Conservation (phyloP, 2,888 invertebrate genomes). For the Coelinius sp. region DNA sequence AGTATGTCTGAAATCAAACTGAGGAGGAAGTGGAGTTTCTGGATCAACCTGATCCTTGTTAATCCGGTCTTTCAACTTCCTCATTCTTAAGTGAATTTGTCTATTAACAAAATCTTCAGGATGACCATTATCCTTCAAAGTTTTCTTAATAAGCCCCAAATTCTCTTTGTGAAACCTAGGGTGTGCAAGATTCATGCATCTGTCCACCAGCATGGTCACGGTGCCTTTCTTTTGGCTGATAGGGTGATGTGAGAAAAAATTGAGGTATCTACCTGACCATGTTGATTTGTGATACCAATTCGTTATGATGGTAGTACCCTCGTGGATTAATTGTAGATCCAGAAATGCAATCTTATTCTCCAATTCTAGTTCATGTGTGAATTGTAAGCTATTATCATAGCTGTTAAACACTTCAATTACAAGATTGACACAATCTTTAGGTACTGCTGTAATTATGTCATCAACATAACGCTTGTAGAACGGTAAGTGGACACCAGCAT, state of each 20-base stretch:
- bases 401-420: conserved; percentile 23
- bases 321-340: neutral
- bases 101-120: neutral
- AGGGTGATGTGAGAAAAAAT: conserved; percentile 30
- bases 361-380: conserved; percentile 29
- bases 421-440: conserved; percentile 13
- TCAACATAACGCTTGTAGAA: conserved; percentile 26
- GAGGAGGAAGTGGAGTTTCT: too few relatives aligned
- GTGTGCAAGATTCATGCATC: neutral
- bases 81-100: neutral
- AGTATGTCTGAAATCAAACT: too few relatives aligned
- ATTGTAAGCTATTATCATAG: conserved; percentile 14
- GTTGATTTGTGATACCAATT: conserved; percentile 34
- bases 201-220: conserved; percentile 5
- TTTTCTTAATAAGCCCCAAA: neutral
- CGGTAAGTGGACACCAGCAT: neutral
- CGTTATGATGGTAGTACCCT: neutral
- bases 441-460: conserved; percentile 25
- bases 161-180: neutral
- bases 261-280: conserved; percentile 19
- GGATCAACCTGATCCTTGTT: neutral
- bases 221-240: conserved; percentile 18
- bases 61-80: neutral
- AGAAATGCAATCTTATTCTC: neutral
- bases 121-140: neutral